Base-by-base conservation (phyloP, 92 coral and sea anemone genomes). In the Virgularia gustaviana region DNA sequence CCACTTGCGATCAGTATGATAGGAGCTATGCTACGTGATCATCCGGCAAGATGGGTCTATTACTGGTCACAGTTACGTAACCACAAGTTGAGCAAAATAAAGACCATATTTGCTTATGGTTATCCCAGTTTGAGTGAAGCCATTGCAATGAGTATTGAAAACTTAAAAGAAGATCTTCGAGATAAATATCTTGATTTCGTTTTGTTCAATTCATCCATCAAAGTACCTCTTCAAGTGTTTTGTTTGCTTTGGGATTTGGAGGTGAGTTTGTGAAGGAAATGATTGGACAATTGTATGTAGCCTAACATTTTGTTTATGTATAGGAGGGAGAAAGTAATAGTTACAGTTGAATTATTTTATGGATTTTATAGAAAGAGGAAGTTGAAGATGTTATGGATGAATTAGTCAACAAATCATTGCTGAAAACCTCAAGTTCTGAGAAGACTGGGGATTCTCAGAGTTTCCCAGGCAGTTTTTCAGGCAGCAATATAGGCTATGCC, bases 351-450 rank as follows among this genome's bases (percentile, higher is more conserved):
- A n/a, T n/a, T n/a, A n/a, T n/a, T n/a, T n/a, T n/a, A n/a, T n/a
- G n/a, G n/a, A n/a, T 19, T 57, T 25, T 16, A 4, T 28, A 92
- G 98, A 65, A 86, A 70, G 96, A 89, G 70, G 94, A 85, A 34
- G 96, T 92, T 8, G 98, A 92, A 71, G 98, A 92, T 73, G 61
- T 76, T 54, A 86, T 92, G 98, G 96, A 85, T 79, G 90, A 85
- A 9, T 78, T 92, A 6, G 96, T 92, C 0, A 85, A 84, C 71
- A 92, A 92, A 55, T 92, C 98, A 11, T 62, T 92, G 65, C 92
- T 95, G 33, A 89, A 87, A 74, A n/a, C n/a, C n/a, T n/a, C n/a
- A n/a, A 92, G 77, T 36, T 38, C 72, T 22, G 68, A 77, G 43
- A 72, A 81, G 3, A 78, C 70, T 2, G 87, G 55, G 38, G 75